A percentile compares a stretch with the other conserved stretches of the same genome.
Evolutionary conservation across 2,113 vertebrate genomes (phyloP).

Genomic region (Mugil cephalus): DNA sequence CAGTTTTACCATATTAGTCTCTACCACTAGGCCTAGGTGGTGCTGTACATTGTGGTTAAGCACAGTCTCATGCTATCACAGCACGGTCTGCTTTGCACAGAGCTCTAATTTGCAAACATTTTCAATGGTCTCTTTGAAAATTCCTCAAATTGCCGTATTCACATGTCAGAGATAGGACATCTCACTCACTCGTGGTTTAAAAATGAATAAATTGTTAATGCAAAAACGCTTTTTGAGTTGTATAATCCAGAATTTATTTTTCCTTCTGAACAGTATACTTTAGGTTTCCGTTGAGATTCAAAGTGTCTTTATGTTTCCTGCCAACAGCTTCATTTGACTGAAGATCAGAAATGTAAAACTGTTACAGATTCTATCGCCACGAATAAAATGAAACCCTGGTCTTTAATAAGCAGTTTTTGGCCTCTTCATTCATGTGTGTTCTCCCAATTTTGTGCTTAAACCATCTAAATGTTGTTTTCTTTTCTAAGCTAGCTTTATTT

Average conservation of each 20-base stretch:
- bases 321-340: slow-evolving; percentile 32
- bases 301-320: slow-evolving; percentile 20
- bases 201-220: slow-evolving; percentile 54
- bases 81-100: too few relatives aligned
- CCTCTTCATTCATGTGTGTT: not conserved
- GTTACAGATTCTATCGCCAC: slow-evolving; percentile 15
- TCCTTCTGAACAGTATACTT: slow-evolving; percentile 18
- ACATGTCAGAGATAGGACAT: slow-evolving; percentile 7
- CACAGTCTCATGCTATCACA: not conserved
- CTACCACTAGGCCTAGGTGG: not conserved
- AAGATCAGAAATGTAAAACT: too few relatives aligned
- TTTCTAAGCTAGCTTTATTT: not conserved
- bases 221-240: slow-evolving; percentile 47
- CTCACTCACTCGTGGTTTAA: slow-evolving; percentile 26
- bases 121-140: not conserved
- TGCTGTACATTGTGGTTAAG: not conserved
- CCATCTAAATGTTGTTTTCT: slow-evolving; percentile 1
- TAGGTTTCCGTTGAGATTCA: slow-evolving; percentile 25
- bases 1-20: slow-evolving; percentile 4
- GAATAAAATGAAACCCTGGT: slow-evolving; percentile 26
- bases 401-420: slow-evolving; percentile 8
- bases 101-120: not conserved
- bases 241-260: slow-evolving; percentile 43
- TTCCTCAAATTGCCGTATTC: too few relatives aligned
- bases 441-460: too few relatives aligned